Evolutionary conservation across 2,797 vertebrate genomes (phyloP), one percentile per base, ranked within the genome.

Genomic region (Taenioides sp.): DNA sequence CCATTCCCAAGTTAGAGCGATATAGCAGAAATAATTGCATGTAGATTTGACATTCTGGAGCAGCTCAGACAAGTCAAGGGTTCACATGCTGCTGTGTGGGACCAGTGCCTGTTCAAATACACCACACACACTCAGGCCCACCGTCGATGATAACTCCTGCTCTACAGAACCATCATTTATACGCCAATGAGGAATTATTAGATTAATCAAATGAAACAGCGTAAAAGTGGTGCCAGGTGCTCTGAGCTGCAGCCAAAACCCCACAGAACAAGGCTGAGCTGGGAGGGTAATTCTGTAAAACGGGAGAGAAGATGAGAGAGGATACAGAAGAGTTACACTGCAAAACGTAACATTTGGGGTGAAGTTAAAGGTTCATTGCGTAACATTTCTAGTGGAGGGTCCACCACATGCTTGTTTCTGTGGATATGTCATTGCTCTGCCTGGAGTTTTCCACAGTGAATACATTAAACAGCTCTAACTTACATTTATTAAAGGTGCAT

Each of bases 101-200:
- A 47, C 14, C 16, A 37, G 20, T 79, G 87, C 88, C 87, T 77
- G 85, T 87, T 79, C 72, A 91, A 91, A 89, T 85, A 90, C 86
- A 75, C 82, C 85, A 80, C 88, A 87, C 82, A 90, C 84, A 10
- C 2, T 40, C 71, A 2, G 75, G 88, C 84, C 85, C 86, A 84
- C 88, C 83, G 4, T 77, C 67, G 86, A 82, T 75, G 87, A 86
- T 83, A 80, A 78, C 79, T 82, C 55, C 10, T 71, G 69, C 77
- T 85, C 54, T 49, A 80, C 68, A 57, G 10, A 61, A 22, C 71
- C 88, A 83, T 90, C 76, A 80, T 83, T 90, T 89, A 66, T n/a
- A 79, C 91, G 84, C 78, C 71, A 86, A 78, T 86, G 86, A 86
- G 81, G 88, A 89, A 89, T 91, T 77, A 92, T 91, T 90, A 89